A percentile compares a stretch with the other conserved stretches of the same genome.
Evolutionary conservation across 2,113 vertebrate species (phyloP).

Genomic region (Columbina picui): DNA sequence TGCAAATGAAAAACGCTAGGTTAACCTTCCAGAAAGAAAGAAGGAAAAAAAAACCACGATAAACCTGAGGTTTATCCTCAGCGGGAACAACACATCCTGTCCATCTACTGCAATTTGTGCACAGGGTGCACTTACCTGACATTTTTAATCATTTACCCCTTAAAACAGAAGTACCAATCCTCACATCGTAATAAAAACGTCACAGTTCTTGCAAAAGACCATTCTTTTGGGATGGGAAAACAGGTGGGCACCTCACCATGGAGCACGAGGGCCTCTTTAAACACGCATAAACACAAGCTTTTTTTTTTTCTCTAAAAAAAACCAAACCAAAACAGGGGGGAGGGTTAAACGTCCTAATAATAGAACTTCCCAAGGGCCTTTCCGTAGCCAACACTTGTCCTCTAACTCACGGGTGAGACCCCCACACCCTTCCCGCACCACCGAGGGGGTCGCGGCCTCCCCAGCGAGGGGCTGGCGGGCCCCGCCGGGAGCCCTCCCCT

Average conservation of each 20-base stretch:
- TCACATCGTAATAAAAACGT: background rate
- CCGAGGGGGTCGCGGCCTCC: background rate
- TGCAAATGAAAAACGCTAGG: background rate
- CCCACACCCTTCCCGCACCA: background rate
- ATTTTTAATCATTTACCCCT: background rate
- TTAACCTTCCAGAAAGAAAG: background rate
- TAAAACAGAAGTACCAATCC: too few species aligned
- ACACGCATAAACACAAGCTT: background rate
- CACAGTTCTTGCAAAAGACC: background rate
- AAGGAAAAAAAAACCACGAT: background rate
- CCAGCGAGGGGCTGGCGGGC: background rate
- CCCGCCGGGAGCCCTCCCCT: background rate
- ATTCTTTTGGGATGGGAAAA: background rate
- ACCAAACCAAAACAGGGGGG: background rate
- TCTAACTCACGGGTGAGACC: background rate
- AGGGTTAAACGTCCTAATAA: background rate
- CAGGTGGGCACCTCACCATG: background rate
- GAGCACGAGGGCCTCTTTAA: background rate
- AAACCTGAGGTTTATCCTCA: too few species aligned
- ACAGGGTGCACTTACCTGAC: background rate
- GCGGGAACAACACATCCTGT: background rate
- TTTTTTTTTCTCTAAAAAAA: background rate
- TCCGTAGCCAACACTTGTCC: background rate
- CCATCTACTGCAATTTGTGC: background rate
- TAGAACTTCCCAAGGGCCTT: background rate